These are phyloP conservation scores for Cynocephalus volans DNA, from an alignment of 2,113 vertebrate species.

Conservation along the genomic window DNA sequence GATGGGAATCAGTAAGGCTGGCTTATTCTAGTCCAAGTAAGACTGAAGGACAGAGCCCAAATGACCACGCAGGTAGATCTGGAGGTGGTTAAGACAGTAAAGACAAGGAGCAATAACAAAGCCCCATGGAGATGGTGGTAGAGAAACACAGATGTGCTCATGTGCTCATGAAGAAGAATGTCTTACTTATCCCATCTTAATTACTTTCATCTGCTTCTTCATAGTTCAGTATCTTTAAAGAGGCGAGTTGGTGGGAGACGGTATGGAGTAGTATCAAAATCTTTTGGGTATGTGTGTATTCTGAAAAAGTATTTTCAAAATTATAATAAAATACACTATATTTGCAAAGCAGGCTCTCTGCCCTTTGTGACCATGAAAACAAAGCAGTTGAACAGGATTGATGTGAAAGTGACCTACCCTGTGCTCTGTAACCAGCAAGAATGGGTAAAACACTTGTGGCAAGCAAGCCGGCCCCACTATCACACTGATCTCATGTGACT, in stretches of 20 bases:
- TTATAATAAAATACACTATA: not conserved
- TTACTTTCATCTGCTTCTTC: conserved; percentile 72
- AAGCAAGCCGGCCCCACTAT: not conserved
- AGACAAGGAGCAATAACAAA: not conserved
- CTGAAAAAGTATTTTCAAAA: conserved; percentile 25
- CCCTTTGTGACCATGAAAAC: conserved; percentile 15
- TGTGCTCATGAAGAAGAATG: conserved; percentile 72
- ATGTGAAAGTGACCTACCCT: conserved; percentile 38
- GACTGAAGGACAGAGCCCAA: not conserved
- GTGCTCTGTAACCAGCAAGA: not conserved
- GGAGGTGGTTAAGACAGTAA: not conserved
- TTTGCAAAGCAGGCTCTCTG: conserved; percentile 38
- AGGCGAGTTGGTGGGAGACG: not conserved
- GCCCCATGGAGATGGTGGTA: not conserved
- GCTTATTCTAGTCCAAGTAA: not conserved
- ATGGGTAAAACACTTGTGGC: not conserved
- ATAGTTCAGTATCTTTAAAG: conserved; percentile 39
- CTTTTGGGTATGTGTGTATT: not conserved
- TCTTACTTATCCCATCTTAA: conserved; percentile 70
- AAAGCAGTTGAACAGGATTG: not conserved
- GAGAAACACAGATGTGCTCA: conserved; percentile 10
- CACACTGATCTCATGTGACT: not conserved
- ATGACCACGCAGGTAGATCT: not conserved
- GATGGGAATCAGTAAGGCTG: not conserved
- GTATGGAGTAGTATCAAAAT: conserved; percentile 6